Evolutionary conservation across 2,113 vertebrate genomes (phyloP).

Genomic region (Phaetusa simplex): DNA sequence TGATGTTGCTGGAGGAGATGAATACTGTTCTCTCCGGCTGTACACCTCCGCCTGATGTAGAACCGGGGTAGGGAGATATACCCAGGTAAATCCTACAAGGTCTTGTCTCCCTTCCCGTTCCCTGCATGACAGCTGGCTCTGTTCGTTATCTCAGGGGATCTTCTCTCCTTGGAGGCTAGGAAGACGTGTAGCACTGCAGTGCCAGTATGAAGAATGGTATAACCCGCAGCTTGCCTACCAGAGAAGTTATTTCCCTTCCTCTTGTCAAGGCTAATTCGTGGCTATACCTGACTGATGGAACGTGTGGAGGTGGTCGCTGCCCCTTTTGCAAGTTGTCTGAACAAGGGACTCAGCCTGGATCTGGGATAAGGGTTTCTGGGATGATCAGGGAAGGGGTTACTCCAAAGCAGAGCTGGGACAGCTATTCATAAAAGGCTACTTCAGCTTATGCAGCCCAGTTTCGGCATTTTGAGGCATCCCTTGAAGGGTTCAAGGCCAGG

Average conservation of each 20-base stretch:
- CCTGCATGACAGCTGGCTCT: neutral
- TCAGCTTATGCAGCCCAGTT: neutral
- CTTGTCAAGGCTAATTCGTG: neutral
- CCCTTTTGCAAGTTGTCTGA: neutral
- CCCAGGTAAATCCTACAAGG: neutral
- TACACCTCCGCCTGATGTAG: neutral
- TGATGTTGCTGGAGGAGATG: neutral
- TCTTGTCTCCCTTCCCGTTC: neutral
- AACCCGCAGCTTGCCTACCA: neutral
- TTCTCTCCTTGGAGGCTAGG: neutral
- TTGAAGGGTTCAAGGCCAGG: neutral
- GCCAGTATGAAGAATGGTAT: neutral
- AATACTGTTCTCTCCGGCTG: neutral
- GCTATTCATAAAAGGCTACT: neutral
- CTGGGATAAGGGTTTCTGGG: neutral
- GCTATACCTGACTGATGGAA: neutral
- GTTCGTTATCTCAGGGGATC: neutral
- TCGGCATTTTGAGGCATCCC: neutral
- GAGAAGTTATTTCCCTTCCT: neutral
- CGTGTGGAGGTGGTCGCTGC: fast-evolving
- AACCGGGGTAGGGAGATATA: neutral
- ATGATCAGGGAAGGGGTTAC: neutral
- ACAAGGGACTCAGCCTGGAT: neutral
- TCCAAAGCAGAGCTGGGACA: neutral
- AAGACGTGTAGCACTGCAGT: neutral